These are phyloP conservation scores for Magallana gigas DNA, from an alignment of 1,140 invertebrate genomes.

Conservation along the genomic window DNA sequence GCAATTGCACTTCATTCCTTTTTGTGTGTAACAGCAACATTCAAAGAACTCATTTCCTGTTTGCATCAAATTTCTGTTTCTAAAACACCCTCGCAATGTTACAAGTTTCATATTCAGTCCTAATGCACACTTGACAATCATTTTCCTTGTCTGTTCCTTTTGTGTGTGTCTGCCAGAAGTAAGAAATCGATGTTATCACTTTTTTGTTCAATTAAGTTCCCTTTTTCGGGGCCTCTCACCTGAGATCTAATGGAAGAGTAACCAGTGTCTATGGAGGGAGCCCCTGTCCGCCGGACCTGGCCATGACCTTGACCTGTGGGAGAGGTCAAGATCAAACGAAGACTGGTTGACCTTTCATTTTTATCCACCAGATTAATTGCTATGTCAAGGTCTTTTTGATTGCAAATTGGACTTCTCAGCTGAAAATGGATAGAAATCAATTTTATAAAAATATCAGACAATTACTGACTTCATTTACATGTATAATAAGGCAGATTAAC, in stretches of 20 bases:
- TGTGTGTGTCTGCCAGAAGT: neutral
- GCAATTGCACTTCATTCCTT: too few species aligned
- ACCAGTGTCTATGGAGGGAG: slow-evolving; percentile 25
- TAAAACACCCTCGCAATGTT: too few species aligned
- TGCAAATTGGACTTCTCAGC: slow-evolving; percentile 68
- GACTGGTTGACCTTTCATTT: slow-evolving; percentile 65
- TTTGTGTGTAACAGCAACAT: too few species aligned
- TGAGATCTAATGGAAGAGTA: slow-evolving; percentile 37
- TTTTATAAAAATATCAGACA: slow-evolving; percentile 8
- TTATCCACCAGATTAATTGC: slow-evolving; percentile 72
- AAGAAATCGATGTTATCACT: too few species aligned
- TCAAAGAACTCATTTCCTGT: too few species aligned
- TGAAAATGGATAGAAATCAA: slow-evolving; percentile 53
- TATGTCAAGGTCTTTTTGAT: slow-evolving; percentile 69
- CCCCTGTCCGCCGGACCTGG: neutral
- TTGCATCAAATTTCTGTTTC: too few species aligned
- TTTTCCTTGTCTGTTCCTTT: neutral
- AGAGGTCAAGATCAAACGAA: slow-evolving; percentile 65
- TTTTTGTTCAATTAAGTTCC: neutral
- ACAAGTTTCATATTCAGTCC: neutral
- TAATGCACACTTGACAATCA: neutral
- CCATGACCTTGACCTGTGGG: slow-evolving; percentile 41
- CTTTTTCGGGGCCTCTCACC: neutral
- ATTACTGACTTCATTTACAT: slow-evolving; percentile 13
- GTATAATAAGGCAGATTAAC: slow-evolving; percentile 17